Percentiles rank a stretch among this genome's conserved stretches.
phyloP scores from a whole-genome alignment of 2,113 vertebrate species.

The Lophotis ruficrista region DNA sequence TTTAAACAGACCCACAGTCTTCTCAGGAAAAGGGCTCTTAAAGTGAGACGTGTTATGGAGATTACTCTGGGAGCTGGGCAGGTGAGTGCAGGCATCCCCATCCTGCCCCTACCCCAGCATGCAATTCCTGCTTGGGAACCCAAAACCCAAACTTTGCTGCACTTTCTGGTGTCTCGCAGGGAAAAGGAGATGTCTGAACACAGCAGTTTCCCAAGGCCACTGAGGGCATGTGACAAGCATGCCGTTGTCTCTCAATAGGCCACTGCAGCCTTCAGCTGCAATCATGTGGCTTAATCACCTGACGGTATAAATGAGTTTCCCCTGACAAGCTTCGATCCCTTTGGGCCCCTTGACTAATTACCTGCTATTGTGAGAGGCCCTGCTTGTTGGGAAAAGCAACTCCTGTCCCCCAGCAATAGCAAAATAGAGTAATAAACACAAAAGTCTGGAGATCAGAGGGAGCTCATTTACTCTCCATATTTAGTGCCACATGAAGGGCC shows the following conservation, averaged over 20 bases:
- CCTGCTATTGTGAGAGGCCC: slow-evolving; percentile 52
- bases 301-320: slow-evolving; percentile 56
- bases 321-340: slow-evolving; percentile 58
- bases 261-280: neutral
- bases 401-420: slow-evolving; percentile 16
- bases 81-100: rapidly evolving
- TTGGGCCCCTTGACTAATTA: slow-evolving; percentile 65
- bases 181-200: neutral
- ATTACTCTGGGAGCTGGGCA: neutral
- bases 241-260: slow-evolving; percentile 19
- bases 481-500: neutral
- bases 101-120: neutral
- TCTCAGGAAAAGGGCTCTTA: neutral
- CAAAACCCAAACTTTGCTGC: neutral
- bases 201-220: neutral
- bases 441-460: slow-evolving; percentile 26
- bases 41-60: neutral
- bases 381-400: slow-evolving; percentile 33
- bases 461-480: slow-evolving; percentile 22
- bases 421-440: slow-evolving; percentile 52
- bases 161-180: neutral
- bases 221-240: neutral
- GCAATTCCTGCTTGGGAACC: neutral
- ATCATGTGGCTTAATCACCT: slow-evolving; percentile 65
- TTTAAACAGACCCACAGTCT: slow-evolving; percentile 24